These are phyloP conservation scores for Epinephelus coioides DNA, from an alignment of 2,797 vertebrate genomes.

Conservation along the genomic window DNA sequence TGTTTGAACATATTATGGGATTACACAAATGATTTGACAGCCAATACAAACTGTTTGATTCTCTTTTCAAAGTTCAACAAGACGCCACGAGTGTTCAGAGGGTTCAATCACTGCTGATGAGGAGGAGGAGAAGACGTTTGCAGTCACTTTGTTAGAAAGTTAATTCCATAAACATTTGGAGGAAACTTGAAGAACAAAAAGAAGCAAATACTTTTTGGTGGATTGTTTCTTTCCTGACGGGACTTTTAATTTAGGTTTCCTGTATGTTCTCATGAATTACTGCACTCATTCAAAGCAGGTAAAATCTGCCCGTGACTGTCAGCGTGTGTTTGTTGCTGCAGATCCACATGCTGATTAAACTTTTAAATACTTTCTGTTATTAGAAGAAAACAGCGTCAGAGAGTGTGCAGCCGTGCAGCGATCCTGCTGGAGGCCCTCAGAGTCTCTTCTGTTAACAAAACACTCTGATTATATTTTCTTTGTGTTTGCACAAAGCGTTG, in stretches of 20 bases:
- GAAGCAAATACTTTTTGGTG: neutral
- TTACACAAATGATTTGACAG: neutral
- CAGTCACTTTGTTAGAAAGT: too few species aligned
- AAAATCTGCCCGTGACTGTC: slow-evolving; percentile 7
- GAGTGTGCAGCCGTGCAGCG: slow-evolving; percentile 11
- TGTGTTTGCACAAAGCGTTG: neutral
- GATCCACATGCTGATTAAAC: slow-evolving; percentile 32
- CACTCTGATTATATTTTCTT: slow-evolving; percentile 3
- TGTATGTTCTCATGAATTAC: neutral
- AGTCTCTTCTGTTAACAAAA: neutral
- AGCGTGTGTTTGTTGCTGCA: slow-evolving; percentile 12
- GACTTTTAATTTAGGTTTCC: neutral
- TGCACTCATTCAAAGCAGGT: neutral
- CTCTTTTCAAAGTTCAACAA: neutral
- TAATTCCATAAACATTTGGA: too few species aligned
- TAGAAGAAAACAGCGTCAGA: slow-evolving; percentile 27
- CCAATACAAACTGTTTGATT: neutral
- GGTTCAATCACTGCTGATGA: neutral
- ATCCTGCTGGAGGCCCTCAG: neutral
- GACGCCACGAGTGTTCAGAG: neutral
- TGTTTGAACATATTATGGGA: too few species aligned
- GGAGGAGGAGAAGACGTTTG: neutral
- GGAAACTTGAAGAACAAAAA: too few species aligned
- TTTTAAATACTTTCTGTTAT: neutral
- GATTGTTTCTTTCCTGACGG: neutral